A percentile compares a stretch with the other conserved stretches of the same genome.
Conservation (phyloP, 37 sponge, comb jelly and placozoan genomes). For the Beroe ovata region DNA sequence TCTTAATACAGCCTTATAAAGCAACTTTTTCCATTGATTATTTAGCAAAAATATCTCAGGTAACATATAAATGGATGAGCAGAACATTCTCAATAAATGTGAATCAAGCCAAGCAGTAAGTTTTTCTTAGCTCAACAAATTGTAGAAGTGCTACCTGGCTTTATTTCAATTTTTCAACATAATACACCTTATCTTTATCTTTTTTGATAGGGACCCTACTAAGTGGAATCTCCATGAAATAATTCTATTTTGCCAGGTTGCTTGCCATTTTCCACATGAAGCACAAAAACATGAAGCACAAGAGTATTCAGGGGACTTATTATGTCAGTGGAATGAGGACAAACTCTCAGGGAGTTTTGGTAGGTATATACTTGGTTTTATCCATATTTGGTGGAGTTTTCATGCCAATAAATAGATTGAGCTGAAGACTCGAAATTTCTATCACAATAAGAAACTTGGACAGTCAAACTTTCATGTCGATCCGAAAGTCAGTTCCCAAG, state of each 20-base stretch:
- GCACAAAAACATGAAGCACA: slow-evolving; percentile 58
- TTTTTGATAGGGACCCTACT: background rate
- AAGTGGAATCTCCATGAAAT: background rate
- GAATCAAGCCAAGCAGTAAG: slow-evolving; percentile 80
- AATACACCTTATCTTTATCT: background rate
- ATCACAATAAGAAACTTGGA: no score
- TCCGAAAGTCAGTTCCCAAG: no score
- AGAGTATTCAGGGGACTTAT: slow-evolving; percentile 57
- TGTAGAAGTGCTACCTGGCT: no score
- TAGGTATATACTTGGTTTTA: no score
- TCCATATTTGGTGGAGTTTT: no score
- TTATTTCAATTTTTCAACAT: no score
- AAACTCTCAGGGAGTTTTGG: slow-evolving; percentile 47
- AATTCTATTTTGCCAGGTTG: background rate
- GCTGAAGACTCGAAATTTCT: background rate
- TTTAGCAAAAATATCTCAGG: no score
- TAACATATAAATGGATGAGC: slow-evolving; percentile 87
- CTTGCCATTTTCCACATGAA: slow-evolving; percentile 64
- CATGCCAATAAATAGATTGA: no score
- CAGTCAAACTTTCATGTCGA: no score
- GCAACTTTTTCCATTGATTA: no score
- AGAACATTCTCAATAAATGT: slow-evolving; percentile 74
- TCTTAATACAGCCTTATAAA: no score
- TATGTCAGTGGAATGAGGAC: slow-evolving; percentile 59
- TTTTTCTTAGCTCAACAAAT: no score